Conservation (phyloP, 2,113 vertebrate genomes). For the Platichthys flesus region DNA sequence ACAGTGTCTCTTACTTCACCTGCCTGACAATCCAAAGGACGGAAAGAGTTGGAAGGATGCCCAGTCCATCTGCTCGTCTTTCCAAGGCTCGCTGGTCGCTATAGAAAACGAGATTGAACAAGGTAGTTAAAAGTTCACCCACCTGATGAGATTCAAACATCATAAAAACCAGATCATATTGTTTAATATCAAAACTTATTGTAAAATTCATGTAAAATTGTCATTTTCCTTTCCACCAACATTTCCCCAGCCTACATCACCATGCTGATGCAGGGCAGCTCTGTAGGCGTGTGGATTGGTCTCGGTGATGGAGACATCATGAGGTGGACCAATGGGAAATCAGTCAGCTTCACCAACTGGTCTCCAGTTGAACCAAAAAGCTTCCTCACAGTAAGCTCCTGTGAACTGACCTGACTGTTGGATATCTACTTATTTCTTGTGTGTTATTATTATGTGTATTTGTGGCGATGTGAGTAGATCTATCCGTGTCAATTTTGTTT, state of each 20-base stretch:
- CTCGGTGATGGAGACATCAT: conserved; percentile 83
- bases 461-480: not conserved
- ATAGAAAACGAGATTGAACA: conserved; percentile 91
- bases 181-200: not conserved
- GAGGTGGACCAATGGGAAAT: conserved; percentile 85
- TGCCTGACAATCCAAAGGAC: conserved; percentile 81
- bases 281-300: conserved; percentile 91
- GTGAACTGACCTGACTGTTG: not conserved
- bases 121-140: conserved; percentile 81
- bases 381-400: conserved; percentile 65
- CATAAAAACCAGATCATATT: not conserved
- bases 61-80: conserved; percentile 84
- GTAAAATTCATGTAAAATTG: too few relatives aligned
- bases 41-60: conserved; percentile 88
- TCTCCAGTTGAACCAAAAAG: conserved; percentile 83
- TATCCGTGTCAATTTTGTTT: not conserved
- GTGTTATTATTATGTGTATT: not conserved
- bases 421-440: not conserved
- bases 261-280: conserved; percentile 90
- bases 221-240: not conserved
- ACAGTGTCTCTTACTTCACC: conserved; percentile 91
- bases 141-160: not conserved
- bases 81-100: conserved; percentile 85
- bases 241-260: conserved; percentile 89
- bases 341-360: conserved; percentile 89